A percentile compares a stretch with the other conserved stretches of the same genome.
These are phyloP conservation scores for Tarsius wallacei DNA, from an alignment of 2,797 vertebrate genomes.

Conservation along the genomic window DNA sequence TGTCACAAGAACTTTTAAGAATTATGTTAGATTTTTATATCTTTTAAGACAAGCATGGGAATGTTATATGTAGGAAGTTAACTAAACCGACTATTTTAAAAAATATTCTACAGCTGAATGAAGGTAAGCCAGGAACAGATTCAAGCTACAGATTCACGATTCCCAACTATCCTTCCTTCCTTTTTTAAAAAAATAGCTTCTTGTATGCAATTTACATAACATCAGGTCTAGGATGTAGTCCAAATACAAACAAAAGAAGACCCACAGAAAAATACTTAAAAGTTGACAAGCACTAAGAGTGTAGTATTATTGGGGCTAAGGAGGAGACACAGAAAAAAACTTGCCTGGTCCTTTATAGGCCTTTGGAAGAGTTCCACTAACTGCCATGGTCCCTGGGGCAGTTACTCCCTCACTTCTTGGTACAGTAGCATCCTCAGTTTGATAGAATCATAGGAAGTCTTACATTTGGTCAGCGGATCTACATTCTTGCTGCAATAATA, in stretches of 20 bases:
- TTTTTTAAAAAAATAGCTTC: neutral
- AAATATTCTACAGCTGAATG: neutral
- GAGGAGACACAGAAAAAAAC: neutral
- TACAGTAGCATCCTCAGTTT: neutral
- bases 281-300: neutral
- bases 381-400: neutral
- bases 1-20: neutral
- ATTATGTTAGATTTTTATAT: neutral
- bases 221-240: neutral
- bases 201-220: conserved; percentile 15
- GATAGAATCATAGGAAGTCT: conserved; percentile 27
- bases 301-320: neutral
- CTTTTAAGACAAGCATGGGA: neutral
- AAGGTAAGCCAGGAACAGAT: neutral
- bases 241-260: neutral
- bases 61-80: neutral
- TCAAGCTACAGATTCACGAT: neutral
- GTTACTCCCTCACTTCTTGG: neutral
- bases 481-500: conserved; percentile 60
- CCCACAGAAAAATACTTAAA: neutral
- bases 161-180: neutral
- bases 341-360: neutral
- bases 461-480: conserved; percentile 5
- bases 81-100: neutral
- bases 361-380: neutral